Percentiles rank a stretch among this genome's conserved stretches.
Conservation (phyloP, 2,113 vertebrate species). For the Abramis brama region DNA sequence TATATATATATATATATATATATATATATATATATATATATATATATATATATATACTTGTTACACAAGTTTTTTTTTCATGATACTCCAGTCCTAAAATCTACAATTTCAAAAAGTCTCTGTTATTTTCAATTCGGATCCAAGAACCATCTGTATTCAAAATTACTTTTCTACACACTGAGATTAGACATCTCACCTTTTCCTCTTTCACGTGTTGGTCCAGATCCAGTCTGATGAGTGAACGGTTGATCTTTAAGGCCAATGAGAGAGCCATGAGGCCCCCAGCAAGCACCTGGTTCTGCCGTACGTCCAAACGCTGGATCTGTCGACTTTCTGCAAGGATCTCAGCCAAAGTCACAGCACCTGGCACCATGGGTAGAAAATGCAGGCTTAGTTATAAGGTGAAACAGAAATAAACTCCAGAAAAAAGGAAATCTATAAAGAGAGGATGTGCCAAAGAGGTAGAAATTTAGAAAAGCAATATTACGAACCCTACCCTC, state of each 20-base stretch:
- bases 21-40: no score
- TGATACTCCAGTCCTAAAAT: not conserved
- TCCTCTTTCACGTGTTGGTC: constrained; percentile 63
- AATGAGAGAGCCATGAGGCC: constrained; percentile 70
- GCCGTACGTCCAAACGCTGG: constrained; percentile 66
- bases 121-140: not conserved
- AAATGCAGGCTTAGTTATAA: not conserved
- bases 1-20: no score
- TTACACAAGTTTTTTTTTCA: not conserved
- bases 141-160: not conserved
- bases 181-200: constrained; percentile 63
- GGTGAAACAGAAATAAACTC: not conserved
- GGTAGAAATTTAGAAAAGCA: not conserved
- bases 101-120: not conserved
- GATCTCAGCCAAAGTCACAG: constrained; percentile 73
- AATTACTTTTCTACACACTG: not conserved
- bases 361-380: constrained; percentile 41
- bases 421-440: not conserved
- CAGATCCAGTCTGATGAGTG: constrained; percentile 67
- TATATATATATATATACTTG: not conserved
- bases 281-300: constrained; percentile 67
- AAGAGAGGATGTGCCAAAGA: not conserved
- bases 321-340: constrained; percentile 62
- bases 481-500: constrained; percentile 67
- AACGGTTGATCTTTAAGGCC: constrained; percentile 65